Evolutionary conservation across 2,888 invertebrate species (phyloP).

Genomic region (Mayetiola destructor): DNA sequence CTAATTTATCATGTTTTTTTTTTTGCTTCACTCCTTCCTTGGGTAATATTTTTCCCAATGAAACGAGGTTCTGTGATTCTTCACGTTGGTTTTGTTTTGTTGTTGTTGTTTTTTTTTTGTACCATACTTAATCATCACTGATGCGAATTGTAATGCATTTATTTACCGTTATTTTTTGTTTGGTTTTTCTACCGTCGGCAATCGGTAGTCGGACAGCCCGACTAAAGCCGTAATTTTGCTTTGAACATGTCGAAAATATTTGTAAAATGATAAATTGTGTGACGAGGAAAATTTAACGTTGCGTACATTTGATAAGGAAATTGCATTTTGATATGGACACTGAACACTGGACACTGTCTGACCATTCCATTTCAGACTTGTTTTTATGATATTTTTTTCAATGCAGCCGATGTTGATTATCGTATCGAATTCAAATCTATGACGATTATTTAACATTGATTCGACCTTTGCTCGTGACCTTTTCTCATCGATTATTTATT

Average conservation of each 20-base stretch:
- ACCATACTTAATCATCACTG: no score
- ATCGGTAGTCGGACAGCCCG: no score
- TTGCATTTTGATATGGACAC: not conserved
- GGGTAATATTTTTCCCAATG: not conserved
- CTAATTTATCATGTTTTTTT: conserved; percentile 10
- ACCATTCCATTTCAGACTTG: not conserved
- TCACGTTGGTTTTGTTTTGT: no score
- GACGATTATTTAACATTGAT: not conserved
- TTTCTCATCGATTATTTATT: no score
- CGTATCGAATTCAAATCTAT: no score
- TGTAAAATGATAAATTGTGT: conserved; percentile 8
- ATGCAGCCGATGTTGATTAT: no score
- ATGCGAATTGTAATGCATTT: not conserved
- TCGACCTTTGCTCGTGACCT: conserved; percentile 3
- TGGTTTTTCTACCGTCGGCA: no score
- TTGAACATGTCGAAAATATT: no score
- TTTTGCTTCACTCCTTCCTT: not conserved
- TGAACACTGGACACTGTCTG: not conserved
- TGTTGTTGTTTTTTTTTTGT: no score
- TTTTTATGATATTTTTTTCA: not conserved
- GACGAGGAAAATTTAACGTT: not conserved
- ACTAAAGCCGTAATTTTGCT: no score
- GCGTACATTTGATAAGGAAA: conserved; percentile 4
- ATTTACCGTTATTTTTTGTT: not conserved
- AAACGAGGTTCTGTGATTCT: no score